Evolutionary conservation across 2,797 vertebrate genomes (phyloP).

Genomic region (Labeo calbasu): DNA sequence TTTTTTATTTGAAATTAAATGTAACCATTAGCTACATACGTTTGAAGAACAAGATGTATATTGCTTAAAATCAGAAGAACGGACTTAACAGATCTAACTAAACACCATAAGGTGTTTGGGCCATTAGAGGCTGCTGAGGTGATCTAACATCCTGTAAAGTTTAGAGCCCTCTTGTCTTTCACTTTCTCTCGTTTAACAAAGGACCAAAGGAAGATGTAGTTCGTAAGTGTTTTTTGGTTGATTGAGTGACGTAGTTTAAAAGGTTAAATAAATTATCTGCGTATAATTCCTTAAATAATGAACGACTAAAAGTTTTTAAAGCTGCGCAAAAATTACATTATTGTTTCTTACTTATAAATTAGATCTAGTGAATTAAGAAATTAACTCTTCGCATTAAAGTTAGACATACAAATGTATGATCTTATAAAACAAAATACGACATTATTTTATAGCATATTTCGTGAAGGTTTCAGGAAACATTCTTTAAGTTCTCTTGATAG

Average conservation of each 20-base stretch:
- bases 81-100: slow-evolving; percentile 64
- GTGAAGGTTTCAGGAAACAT: neutral
- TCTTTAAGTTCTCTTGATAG: neutral
- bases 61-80: slow-evolving; percentile 48
- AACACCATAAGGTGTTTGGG: slow-evolving; percentile 68
- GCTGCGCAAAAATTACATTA: neutral
- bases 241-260: slow-evolving; percentile 46
- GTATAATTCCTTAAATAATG: slow-evolving; percentile 31
- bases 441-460: slow-evolving; percentile 9
- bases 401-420: neutral
- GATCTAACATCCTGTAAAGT: slow-evolving; percentile 74
- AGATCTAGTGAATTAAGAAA: neutral
- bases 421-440: neutral
- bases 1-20: neutral
- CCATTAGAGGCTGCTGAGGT: slow-evolving; percentile 65
- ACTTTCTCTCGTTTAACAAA: slow-evolving; percentile 66
- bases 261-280: slow-evolving; percentile 34
- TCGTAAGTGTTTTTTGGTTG: slow-evolving; percentile 44
- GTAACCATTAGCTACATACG: neutral
- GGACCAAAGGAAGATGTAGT: slow-evolving; percentile 59
- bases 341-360: neutral
- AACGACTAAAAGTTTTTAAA: neutral
- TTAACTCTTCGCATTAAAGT: neutral
- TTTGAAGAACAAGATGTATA: slow-evolving; percentile 35
- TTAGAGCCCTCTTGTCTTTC: slow-evolving; percentile 76